Conservation (phyloP, 2,888 invertebrate species). For the Hydropsyche betteni region DNA sequence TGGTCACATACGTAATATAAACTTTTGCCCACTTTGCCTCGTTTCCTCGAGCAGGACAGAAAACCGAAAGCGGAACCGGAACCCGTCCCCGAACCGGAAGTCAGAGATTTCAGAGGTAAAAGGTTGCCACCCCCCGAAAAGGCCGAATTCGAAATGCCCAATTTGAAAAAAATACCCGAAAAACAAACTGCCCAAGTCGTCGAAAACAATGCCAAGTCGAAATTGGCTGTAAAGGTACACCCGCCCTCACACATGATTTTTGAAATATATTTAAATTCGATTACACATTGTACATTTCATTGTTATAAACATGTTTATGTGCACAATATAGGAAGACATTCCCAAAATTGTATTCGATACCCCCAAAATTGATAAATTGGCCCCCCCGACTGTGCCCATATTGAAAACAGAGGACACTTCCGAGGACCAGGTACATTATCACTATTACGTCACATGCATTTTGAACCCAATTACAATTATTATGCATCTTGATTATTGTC, state of each 20-base stretch:
- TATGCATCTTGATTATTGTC: constrained; percentile 13
- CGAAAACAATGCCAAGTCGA: constrained; percentile 55
- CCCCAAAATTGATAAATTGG: constrained; percentile 43
- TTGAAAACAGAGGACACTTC: constrained; percentile 44
- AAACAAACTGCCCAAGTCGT: constrained; percentile 53
- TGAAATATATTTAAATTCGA: no score
- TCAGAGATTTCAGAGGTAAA: constrained; percentile 26
- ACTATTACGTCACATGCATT: neutral
- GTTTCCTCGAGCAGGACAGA: neutral
- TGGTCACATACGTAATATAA: constrained; percentile 3
- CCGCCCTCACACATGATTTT: no score
- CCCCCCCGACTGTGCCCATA: constrained; percentile 39
- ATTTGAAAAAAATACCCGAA: constrained; percentile 40
- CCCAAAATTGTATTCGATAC: constrained; percentile 51
- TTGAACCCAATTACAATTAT: neutral
- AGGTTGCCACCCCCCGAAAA: constrained; percentile 32
- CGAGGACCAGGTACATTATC: constrained; percentile 37
- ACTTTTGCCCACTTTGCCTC: neutral
- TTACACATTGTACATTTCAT: neutral
- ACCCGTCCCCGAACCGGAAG: constrained; percentile 26
- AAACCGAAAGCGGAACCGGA: constrained; percentile 11
- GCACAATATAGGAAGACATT: constrained; percentile 46
- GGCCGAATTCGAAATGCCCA: constrained; percentile 33
- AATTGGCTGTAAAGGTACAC: constrained; percentile 52
- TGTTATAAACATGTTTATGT: neutral